Percentiles rank a stretch among this genome's conserved stretches.
These are phyloP conservation scores for Eucriotettix oculatus DNA, from an alignment of 2,888 invertebrate genomes.

Conservation along the genomic window DNA sequence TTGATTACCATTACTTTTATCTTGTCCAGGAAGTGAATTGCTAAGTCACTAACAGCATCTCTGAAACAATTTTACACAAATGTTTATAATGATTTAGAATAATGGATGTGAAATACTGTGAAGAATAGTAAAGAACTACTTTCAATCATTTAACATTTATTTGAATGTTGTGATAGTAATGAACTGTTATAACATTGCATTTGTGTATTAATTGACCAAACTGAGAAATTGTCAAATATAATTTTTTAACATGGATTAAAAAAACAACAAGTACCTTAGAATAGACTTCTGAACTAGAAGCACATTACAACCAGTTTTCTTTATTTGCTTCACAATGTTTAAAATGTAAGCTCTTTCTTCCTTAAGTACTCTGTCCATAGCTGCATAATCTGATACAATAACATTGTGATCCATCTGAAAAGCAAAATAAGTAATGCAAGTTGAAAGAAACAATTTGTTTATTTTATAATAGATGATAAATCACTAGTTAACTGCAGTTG, in stretches of 20 bases:
- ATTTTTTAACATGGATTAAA: too few relatives aligned
- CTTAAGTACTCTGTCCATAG: conserved; percentile 95
- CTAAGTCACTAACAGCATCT: conserved; percentile 93
- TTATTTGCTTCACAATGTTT: conserved; percentile 97
- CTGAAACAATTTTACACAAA: conserved; percentile 29
- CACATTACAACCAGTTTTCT: conserved; percentile 96
- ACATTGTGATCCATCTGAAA: conserved; percentile 84
- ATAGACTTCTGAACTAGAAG: conserved; percentile 78
- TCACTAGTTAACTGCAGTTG: not conserved
- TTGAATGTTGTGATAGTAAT: too few relatives aligned
- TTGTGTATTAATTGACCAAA: too few relatives aligned
- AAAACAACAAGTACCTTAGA: conserved; percentile 39
- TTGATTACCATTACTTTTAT: conserved; percentile 97
- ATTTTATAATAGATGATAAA: not conserved
- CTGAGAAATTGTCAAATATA: too few relatives aligned
- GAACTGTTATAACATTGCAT: too few relatives aligned
- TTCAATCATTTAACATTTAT: too few relatives aligned
- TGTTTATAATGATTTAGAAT: too few relatives aligned
- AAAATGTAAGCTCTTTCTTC: conserved; percentile 96
- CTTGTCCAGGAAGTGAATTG: conserved; percentile 95
- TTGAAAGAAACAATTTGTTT: not conserved
- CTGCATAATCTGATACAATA: conserved; percentile 96
- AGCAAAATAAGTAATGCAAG: not conserved
- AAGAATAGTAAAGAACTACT: too few relatives aligned
- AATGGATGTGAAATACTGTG: too few relatives aligned